Conservation (phyloP, 2,888 invertebrate species). For the Andrena bucephala region DNA sequence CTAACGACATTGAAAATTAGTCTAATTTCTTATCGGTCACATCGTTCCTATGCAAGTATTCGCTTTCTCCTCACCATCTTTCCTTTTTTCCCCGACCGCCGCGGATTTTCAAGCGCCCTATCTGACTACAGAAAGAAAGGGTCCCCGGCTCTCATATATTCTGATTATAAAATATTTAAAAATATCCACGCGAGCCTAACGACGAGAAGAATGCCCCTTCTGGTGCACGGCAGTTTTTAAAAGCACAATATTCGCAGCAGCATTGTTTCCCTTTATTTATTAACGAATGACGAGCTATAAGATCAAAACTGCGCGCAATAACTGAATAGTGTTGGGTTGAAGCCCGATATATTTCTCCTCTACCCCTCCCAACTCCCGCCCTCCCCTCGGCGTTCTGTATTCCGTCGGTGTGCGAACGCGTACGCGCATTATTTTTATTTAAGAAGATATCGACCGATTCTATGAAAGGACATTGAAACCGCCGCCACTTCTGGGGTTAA, state of each 20-base stretch:
- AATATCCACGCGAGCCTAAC: neutral
- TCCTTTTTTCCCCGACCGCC: too few relatives aligned
- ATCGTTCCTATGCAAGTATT: neutral
- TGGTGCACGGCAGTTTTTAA: neutral
- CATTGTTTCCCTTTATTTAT: neutral
- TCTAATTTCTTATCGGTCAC: conserved; percentile 14
- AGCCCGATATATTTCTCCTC: neutral
- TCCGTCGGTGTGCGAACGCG: conserved; percentile 17
- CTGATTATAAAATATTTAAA: neutral
- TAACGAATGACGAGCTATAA: neutral
- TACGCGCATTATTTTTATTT: conserved; percentile 56
- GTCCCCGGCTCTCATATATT: neutral
- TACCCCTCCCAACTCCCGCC: neutral
- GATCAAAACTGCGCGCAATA: neutral
- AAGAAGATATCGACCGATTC: conserved; percentile 53
- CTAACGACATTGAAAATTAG: neutral
- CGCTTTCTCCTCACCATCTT: neutral
- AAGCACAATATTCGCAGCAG: neutral
- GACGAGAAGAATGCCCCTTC: too few relatives aligned
- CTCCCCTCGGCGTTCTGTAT: conserved; percentile 1
- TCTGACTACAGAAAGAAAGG: neutral
- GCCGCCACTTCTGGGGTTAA: conserved; percentile 39
- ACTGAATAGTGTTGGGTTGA: neutral
- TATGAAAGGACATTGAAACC: conserved; percentile 57
- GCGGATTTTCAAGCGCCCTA: neutral